phyloP scores from a whole-genome alignment of 1,140 invertebrate genomes.

The Drosophila ogumai region DNA sequence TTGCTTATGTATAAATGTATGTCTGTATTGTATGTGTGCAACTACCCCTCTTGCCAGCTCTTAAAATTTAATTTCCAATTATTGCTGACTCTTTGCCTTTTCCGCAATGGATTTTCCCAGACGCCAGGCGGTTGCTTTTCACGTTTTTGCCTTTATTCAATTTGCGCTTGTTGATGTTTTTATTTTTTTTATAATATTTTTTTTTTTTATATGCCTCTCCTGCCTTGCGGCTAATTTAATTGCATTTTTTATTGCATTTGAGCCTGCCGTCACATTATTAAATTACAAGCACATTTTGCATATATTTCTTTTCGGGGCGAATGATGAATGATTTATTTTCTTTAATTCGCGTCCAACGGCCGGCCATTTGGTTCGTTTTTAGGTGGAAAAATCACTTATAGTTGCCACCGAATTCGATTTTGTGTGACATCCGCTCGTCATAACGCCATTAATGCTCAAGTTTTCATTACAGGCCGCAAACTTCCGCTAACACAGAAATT shows the following conservation, averaged over 20 bases:
- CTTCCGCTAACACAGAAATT: conserved; percentile 69
- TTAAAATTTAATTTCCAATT: conserved; percentile 78
- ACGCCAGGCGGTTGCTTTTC: conserved; percentile 27
- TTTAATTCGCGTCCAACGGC: conserved; percentile 21
- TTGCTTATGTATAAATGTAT: neutral
- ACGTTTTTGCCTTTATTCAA: conserved; percentile 61
- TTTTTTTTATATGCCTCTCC: conserved; percentile 36
- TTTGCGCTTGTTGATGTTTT: conserved; percentile 58
- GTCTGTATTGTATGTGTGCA: neutral
- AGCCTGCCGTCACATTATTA: conserved; percentile 39
- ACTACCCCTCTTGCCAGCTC: conserved; percentile 4
- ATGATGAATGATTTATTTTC: conserved; percentile 44
- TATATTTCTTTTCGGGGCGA: conserved; percentile 18
- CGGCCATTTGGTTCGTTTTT: conserved; percentile 25
- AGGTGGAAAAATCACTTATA: conserved; percentile 16
- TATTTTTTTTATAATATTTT: conserved; percentile 19
- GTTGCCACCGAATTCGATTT: conserved; percentile 19
- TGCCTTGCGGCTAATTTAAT: conserved; percentile 79
- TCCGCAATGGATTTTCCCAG: conserved; percentile 26
- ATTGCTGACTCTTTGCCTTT: conserved; percentile 59
- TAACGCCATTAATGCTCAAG: conserved; percentile 64
- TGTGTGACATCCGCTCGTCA: conserved; percentile 25
- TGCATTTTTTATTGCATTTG: conserved; percentile 81
- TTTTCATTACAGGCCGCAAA: conserved; percentile 67
- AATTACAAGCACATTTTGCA: conserved; percentile 52